Evolutionary conservation across 2,888 invertebrate species (phyloP), one percentile per base, ranked within the genome.

Genomic region (Trichopria drosophilae): DNA sequence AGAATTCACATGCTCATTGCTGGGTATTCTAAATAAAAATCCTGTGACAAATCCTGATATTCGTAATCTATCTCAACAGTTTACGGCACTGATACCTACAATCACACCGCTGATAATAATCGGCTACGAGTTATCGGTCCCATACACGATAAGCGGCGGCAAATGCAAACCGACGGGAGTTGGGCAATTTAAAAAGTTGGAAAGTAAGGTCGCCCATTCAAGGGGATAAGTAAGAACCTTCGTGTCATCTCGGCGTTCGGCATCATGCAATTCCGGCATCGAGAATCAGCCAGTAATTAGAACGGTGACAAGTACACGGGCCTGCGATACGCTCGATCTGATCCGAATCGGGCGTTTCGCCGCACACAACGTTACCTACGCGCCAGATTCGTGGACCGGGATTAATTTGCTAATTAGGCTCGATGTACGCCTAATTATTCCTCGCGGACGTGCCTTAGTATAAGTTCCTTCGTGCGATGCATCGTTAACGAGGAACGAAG

Each of bases 371-470:
- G 26, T 10, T 26, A 26, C 9, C n/a, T 26, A 26, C 9, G n/a
- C 9, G 9, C 26, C n/a, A 10, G 26, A n/a, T 26, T 26, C 26
- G 26, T 51, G 47, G 39, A 47, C 51, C 42, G 40, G 50, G 48
- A 49, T 61, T 60, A 65, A 66, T 68, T 62, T 59, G 66, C 65
- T 64, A 68, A 68, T 66, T 68, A 66, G 60, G 53, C 48, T 51
- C 57, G 58, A 51, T 62, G 62, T 65, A 62, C 51, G 55, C 46
- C 60, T 63, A 64, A 67, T 67, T 67, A 67, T 65, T 65, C 58
- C 58, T 39, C 59, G 55, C 51, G n/a, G n/a, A n/a, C n/a, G n/a
- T 16, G 28, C 32, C 22, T 44, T 39, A 43, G 39, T 49, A 48
- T 48, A 46, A 54, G 40, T 49, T 36, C 43, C n/a, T n/a, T 46